Percentiles rank a stretch among this genome's conserved stretches.
phyloP scores from a whole-genome alignment of 2,797 vertebrate genomes.

The Pipistrellus nathusii region DNA sequence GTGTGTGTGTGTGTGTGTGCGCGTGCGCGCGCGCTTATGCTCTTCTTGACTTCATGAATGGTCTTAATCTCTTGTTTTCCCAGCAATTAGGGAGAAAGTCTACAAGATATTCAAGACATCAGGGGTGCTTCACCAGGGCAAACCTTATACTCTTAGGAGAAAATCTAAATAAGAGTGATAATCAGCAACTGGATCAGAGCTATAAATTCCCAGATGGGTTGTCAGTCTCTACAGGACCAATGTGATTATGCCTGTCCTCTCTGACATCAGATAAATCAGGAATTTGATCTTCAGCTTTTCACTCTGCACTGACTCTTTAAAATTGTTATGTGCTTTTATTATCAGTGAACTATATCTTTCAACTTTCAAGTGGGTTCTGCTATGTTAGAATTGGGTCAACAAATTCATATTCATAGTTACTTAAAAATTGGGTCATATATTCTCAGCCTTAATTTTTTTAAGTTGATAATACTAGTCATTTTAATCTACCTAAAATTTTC shows the following conservation, averaged over 20 bases:
- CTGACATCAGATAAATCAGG: conserved; percentile 14
- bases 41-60: not conserved
- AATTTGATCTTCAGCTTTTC: conserved; percentile 22
- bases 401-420: conserved; percentile 20
- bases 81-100: not conserved
- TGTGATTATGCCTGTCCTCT: not conserved
- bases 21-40: not conserved
- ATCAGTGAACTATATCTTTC: not conserved
- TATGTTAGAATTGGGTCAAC: not conserved
- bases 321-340: conserved; percentile 13
- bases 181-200: not conserved
- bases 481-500: not conserved
- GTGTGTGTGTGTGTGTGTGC: not conserved
- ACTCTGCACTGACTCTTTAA: not conserved
- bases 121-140: not conserved
- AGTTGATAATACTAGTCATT: not conserved
- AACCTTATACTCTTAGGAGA: not conserved
- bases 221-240: not conserved
- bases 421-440: conserved; percentile 38
- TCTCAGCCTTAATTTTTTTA: not conserved
- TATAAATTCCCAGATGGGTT: not conserved
- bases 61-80: conserved; percentile 15
- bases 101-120: not conserved
- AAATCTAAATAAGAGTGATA: conserved; percentile 3
- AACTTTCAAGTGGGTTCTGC: not conserved